Percentiles rank a stretch among this genome's conserved stretches.
Conservation (phyloP, 92 coral and sea anemone genomes). For the Epizoanthus rinbou region DNA sequence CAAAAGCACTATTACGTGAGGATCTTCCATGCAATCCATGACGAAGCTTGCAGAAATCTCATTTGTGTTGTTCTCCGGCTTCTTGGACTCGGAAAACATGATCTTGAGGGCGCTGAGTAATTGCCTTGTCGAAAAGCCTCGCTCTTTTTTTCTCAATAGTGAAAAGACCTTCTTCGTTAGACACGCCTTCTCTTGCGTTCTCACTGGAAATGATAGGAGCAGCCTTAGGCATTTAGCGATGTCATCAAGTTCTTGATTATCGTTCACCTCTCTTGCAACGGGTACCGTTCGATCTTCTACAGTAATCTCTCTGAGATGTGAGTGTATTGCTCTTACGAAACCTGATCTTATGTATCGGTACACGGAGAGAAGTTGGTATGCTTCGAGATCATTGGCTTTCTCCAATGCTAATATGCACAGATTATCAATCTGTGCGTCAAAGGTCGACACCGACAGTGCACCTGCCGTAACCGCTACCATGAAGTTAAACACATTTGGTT, state of each 20-base stretch:
- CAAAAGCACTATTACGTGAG: neutral
- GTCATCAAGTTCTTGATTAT: neutral
- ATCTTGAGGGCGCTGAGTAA: neutral
- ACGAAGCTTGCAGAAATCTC: neutral
- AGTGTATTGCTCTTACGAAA: neutral
- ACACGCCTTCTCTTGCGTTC: neutral
- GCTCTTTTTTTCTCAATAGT: neutral
- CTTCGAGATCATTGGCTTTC: neutral
- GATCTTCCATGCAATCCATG: conserved; percentile 10
- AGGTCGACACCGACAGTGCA: conserved; percentile 12
- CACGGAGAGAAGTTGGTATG: conserved; percentile 1
- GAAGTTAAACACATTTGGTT: neutral
- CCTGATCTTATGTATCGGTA: conserved; percentile 1
- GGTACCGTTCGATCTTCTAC: neutral
- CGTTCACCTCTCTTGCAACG: neutral
- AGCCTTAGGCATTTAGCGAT: neutral
- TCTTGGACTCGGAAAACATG: neutral
- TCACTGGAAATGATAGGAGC: neutral
- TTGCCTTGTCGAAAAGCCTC: neutral
- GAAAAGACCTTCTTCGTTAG: neutral
- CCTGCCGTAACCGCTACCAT: conserved; percentile 18
- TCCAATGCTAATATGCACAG: neutral
- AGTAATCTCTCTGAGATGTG: no score
- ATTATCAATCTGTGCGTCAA: neutral
- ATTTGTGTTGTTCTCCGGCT: neutral